Base-by-base conservation (phyloP, 2,797 vertebrate species). In the Melanotaenia pygmaea region DNA sequence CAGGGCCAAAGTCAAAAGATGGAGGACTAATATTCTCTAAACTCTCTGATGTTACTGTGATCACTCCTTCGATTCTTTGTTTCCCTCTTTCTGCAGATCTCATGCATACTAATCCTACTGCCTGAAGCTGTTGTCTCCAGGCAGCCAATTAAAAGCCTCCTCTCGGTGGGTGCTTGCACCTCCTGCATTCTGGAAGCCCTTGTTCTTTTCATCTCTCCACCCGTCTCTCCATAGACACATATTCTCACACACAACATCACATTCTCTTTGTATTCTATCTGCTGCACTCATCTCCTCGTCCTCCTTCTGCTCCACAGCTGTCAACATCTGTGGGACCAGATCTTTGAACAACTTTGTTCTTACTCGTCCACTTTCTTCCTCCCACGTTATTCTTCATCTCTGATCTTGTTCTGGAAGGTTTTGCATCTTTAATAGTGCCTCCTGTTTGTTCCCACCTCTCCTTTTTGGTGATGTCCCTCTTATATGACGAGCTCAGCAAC, bases 141-240 rank as follows among this genome's bases (percentile, higher is more conserved):
- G 91, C 91, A 89, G 91, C 91, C 92, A 93, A 94, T 94, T 95
- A 94, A 95, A 93, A 86, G 60, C 80, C 77, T 88, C 79, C 80
- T 84, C 89, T 88, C 79, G 28, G 85, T 84, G 62, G 83, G 88
- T 77, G 84, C 79, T 83, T 89, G 83, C 81, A 89, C 77, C 86
- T 92, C 86, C 89, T 85, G 89, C 77, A 92, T 91, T 88, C 91
- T 74, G 79, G 62, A 86, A 83, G 64, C 35, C 50, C 59, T 77
- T 79, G 77, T 87, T 73, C 75, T 86, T 91, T 89, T 91, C 87
- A 89, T 90, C 86, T 88, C 32, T 32, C 32, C 32, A 32, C 32
- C 32, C 32, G 32, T 32, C 32, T 7, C 56, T 73, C 67, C 45
- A 62, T 50, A 76, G 81, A 80, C 45, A 59, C 57, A 74, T 70